Evolutionary conservation across 2,113 vertebrate genomes (phyloP), one percentile per base, ranked within the genome.

Genomic region (Tor tambroides): DNA sequence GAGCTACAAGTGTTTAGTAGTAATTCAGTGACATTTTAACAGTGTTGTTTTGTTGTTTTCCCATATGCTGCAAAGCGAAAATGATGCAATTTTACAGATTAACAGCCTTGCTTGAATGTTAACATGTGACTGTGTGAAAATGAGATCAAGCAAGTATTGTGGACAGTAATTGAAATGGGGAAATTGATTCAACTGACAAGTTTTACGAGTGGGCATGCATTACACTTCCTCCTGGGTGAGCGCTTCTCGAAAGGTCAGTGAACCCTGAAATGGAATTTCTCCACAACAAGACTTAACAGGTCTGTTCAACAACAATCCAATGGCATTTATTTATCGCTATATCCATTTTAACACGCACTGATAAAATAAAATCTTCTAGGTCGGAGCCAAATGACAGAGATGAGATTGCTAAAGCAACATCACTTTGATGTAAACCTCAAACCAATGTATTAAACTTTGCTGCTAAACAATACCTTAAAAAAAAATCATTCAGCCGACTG

Each of bases 241-340:
- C 32, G 85, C 84, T 91, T 88, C 61, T 79, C 6, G 82, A 91
- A 92, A 88, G 93, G 92, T 91, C 87, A 90, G 91, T 89, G 91
- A 91, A 92, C 91, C 94, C 93, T 94, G 93, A 94, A 95, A 95
- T 95, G 91, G 92, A 91, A 92, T 93, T 94, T 93, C 90, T 92
- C 88, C 89, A 43, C 88, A 91, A 81, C 84, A 92, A 92, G 90
- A 93, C 91, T 93, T 90, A 85, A 90, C 91, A 92, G 87, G 85
- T 89, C 89, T 59, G 78, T 89, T 89, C 83, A 56, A 92, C 92
- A 91, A 88, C 81, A 91, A 89, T 84, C 89, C 87, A 88, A 90
- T 91, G 90, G 89, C 86, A 86, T 76, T 80, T 30, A 75, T 80
- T 46, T 46, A 28, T 28, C 43, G 15, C 26, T 77, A 9, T 30